Percentiles rank a stretch among this genome's conserved stretches.
Evolutionary conservation across 2,797 vertebrate species (phyloP).

Genomic region (Margarornis squamiger): DNA sequence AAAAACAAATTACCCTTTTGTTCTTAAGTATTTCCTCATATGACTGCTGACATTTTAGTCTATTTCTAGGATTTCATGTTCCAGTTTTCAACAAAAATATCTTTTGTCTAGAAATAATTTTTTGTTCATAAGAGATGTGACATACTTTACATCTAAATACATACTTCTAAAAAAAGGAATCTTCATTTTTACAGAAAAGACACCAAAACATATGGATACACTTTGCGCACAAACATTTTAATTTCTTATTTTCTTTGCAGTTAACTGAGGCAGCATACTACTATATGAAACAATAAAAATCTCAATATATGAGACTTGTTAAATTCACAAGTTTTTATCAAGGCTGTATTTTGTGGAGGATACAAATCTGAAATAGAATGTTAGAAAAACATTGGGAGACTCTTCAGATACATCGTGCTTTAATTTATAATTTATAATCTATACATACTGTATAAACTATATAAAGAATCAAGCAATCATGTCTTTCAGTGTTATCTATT

Average conservation of each 20-base stretch:
- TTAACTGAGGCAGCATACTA: background rate
- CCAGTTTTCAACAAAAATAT: background rate
- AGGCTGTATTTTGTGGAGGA: background rate
- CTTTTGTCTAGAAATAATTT: background rate
- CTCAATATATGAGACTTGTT: background rate
- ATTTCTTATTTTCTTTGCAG: background rate
- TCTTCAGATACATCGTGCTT: conserved; percentile 30
- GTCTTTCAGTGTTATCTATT: conserved; percentile 75
- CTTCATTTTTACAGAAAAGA: background rate
- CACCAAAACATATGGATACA: background rate
- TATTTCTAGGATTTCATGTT: background rate
- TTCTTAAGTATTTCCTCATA: background rate
- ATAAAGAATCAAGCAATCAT: conserved; percentile 76
- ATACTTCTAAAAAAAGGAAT: background rate
- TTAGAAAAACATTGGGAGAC: conserved; percentile 35
- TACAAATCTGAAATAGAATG: conserved; percentile 37
- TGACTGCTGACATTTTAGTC: background rate
- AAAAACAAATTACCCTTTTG: background rate
- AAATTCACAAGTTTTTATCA: conserved; percentile 23
- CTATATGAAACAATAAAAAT: background rate
- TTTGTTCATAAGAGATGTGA: background rate
- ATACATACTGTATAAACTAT: conserved; percentile 72
- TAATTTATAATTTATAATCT: conserved; percentile 66
- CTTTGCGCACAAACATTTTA: background rate
- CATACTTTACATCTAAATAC: background rate